phyloP scores from a whole-genome alignment of 2,797 vertebrate genomes.

The Coluber constrictor region DNA sequence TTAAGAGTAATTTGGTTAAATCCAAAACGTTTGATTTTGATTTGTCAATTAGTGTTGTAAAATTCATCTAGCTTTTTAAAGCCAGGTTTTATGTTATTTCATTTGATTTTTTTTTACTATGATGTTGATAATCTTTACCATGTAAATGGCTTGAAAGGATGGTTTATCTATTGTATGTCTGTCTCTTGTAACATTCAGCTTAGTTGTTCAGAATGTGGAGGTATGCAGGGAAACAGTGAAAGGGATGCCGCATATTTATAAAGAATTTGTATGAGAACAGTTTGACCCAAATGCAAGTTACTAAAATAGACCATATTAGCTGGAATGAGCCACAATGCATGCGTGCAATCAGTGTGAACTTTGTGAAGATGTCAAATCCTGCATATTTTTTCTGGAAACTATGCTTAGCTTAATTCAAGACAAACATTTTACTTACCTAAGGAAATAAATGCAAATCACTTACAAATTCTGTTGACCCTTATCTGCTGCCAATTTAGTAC shows the following conservation, averaged over 20 bases:
- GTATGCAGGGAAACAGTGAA: background rate
- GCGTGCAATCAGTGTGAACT: conserved; percentile 50
- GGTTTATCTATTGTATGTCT: conserved; percentile 17
- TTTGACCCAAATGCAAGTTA: conserved; percentile 67
- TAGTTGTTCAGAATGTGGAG: conserved; percentile 32
- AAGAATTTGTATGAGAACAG: conserved; percentile 65
- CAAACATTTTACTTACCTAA: conserved; percentile 31
- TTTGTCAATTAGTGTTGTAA: background rate
- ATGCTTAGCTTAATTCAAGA: conserved; percentile 33
- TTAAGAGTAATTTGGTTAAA: background rate
- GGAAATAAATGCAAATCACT: conserved; percentile 43
- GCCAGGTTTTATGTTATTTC: background rate
- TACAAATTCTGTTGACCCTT: background rate
- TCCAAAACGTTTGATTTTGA: background rate
- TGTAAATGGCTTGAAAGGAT: background rate
- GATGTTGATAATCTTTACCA: background rate
- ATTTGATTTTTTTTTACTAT: background rate
- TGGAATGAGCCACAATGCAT: conserved; percentile 54
- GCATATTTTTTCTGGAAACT: conserved; percentile 39
- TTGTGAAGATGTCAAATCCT: conserved; percentile 61
- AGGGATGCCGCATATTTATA: conserved; percentile 50
- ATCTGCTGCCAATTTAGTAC: background rate
- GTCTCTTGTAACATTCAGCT: conserved; percentile 40
- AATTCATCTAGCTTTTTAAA: background rate
- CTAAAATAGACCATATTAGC: conserved; percentile 57